Evolutionary conservation across 2,888 invertebrate species (phyloP), one percentile per base, ranked within the genome.

Genomic region (Cephonodes hylas): DNA sequence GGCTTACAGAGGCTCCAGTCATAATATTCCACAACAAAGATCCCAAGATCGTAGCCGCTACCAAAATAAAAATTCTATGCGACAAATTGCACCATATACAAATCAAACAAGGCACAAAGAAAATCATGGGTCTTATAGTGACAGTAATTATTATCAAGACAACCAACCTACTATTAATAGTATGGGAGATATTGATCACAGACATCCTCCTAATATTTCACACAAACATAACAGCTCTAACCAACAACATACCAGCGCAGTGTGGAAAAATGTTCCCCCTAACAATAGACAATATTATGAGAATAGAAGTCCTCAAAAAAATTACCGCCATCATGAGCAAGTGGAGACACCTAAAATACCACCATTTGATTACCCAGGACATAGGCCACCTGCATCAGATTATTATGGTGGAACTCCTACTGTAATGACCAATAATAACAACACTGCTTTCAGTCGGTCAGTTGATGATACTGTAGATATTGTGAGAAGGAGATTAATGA

Each of bases 381-480:
- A 92, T 63, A 83, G 92, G 63, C 91, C 91, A 38, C 91, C 90
- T 22, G 75, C 91, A n/a, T 90, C 90, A 45, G 91, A 91, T 66
- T 88, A 92, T 67, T 92, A 91, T 73, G 86, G 82, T 20, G 77
- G 82, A 1, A 86, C 81, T 61, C 75, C 85, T 53, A 79, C 80
- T 6, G 73, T 85, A 18, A 73, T 75, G 1, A 78, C 78, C 58
- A 88, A 86, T 63, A 88, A 84, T 62, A 88, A 90, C 22, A 80
- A 89, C 65, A 81, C 85, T 48, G 72, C 80, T 23, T 92, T 89
- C 67, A 90, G 85, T 62, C 75, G 85, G 15, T 91, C 92, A 44
- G 84, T 91, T 23, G 88, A 89, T 76, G 92, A 91, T 64, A 92
- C 92, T 46, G 92, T 92, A 44, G 86, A 91, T 71, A 88, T 92